A percentile compares a stretch with the other conserved stretches of the same genome.
Conservation (phyloP, 1,140 invertebrate genomes). For the Hypothenemus hampei region DNA sequence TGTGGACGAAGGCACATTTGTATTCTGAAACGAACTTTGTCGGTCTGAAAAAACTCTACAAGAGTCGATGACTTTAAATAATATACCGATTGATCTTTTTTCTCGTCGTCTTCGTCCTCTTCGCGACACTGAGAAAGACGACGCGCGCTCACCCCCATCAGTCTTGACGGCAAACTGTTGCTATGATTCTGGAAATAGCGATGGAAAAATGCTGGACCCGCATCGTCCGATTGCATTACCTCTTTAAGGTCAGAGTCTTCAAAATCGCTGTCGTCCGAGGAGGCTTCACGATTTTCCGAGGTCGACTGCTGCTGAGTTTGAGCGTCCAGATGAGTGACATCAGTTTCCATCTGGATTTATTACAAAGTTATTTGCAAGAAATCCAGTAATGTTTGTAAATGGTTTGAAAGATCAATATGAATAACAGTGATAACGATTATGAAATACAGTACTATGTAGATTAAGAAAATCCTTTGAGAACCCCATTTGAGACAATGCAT, state of each 20-base stretch:
- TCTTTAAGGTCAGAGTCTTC: slow-evolving; percentile 52
- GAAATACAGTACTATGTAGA: too few relatives aligned
- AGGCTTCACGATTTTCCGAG: neutral
- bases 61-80: too few relatives aligned
- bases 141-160: slow-evolving; percentile 46
- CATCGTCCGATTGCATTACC: slow-evolving; percentile 13
- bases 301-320: neutral
- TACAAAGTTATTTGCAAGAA: too few relatives aligned
- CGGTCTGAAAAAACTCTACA: neutral
- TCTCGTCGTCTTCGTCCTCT: slow-evolving; percentile 72
- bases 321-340: slow-evolving; percentile 13
- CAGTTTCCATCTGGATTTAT: slow-evolving; percentile 25
- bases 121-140: slow-evolving; percentile 74
- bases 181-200: slow-evolving; percentile 69
- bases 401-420: slow-evolving; percentile 8
- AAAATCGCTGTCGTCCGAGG: slow-evolving; percentile 54
- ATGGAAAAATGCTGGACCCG: slow-evolving; percentile 54
- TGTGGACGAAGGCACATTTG: slow-evolving; percentile 22
- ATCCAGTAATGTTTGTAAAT: neutral
- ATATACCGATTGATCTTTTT: slow-evolving; percentile 43
- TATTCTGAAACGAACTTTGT: slow-evolving; percentile 10
- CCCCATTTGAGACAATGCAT: too few relatives aligned
- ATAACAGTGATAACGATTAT: too few relatives aligned
- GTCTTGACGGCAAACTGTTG: slow-evolving; percentile 46
- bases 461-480: too few relatives aligned